phyloP scores from a whole-genome alignment of 2,797 vertebrate genomes.

The Syngnathus rostellatus region DNA sequence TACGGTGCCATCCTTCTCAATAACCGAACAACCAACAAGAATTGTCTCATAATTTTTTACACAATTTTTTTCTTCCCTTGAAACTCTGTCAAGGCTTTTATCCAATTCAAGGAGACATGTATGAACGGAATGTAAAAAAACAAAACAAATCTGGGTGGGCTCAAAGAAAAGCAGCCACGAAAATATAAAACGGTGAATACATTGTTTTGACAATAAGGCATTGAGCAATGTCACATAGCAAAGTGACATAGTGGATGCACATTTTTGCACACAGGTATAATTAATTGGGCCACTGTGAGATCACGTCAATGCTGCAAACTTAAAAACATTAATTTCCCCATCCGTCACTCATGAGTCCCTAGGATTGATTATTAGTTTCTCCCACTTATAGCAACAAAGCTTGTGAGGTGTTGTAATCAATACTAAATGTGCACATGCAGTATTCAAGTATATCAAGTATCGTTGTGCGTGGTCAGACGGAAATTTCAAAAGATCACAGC shows the following conservation, averaged over 20 bases:
- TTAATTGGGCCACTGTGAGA: background rate
- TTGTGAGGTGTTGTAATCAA: background rate
- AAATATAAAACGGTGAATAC: background rate
- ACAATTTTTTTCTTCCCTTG: background rate
- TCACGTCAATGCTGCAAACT: background rate
- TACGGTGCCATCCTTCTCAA: slow-evolving; percentile 1
- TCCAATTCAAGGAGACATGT: background rate
- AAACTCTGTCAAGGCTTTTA: background rate
- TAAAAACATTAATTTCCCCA: background rate
- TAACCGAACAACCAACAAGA: background rate
- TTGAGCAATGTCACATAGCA: background rate
- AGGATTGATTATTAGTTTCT: background rate
- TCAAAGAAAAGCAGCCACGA: background rate
- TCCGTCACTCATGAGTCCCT: background rate
- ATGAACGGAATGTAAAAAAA: background rate
- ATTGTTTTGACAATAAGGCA: background rate
- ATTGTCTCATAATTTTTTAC: background rate
- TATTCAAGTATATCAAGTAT: background rate
- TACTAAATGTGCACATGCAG: background rate
- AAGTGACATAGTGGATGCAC: background rate
- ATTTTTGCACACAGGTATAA: no score
- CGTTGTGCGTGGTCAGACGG: background rate
- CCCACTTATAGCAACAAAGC: background rate
- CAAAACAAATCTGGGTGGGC: background rate
- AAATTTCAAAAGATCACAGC: background rate